These are phyloP conservation scores for Tetramorium bicarinatum DNA, from an alignment of 2,888 invertebrate species.

Conservation along the genomic window DNA sequence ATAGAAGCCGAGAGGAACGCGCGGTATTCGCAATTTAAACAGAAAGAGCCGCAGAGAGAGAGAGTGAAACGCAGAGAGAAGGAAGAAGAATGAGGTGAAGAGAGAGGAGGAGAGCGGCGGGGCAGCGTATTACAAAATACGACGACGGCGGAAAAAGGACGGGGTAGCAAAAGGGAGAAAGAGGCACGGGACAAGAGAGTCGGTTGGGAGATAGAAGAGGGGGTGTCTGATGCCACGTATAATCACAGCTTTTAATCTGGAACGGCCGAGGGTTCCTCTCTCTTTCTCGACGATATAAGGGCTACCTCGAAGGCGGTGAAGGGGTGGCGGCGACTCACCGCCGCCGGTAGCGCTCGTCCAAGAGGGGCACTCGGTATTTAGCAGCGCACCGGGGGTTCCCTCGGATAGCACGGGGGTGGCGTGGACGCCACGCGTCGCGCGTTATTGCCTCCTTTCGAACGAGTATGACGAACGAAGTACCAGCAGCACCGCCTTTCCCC, in stretches of 20 bases:
- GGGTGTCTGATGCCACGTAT: constrained; percentile 76
- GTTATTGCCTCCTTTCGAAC: constrained; percentile 80
- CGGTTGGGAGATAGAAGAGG: neutral
- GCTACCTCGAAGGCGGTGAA: constrained; percentile 65
- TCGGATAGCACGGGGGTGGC: constrained; percentile 75
- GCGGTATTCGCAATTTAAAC: constrained; percentile 85
- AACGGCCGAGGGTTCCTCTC: constrained; percentile 77
- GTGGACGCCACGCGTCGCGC: constrained; percentile 81
- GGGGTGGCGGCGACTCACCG: constrained; percentile 50
- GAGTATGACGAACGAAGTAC: constrained; percentile 58
- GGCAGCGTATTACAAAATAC: constrained; percentile 59
- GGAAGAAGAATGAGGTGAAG: constrained; percentile 46
- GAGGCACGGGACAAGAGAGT: constrained; percentile 47
- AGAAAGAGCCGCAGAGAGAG: constrained; percentile 50
- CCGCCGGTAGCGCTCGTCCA: constrained; percentile 43
- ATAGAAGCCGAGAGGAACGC: constrained; percentile 85
- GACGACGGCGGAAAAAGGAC: constrained; percentile 35
- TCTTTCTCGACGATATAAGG: constrained; percentile 72
- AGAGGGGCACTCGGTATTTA: constrained; percentile 80
- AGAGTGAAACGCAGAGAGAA: constrained; percentile 47
- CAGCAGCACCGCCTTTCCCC: constrained; percentile 53
- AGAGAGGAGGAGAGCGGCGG: constrained; percentile 39
- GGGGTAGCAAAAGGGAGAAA: constrained; percentile 8
- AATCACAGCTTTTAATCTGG: constrained; percentile 84
- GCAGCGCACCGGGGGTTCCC: constrained; percentile 80